Conservation (phyloP, 2,113 vertebrate species). For the Platichthys stellatus region DNA sequence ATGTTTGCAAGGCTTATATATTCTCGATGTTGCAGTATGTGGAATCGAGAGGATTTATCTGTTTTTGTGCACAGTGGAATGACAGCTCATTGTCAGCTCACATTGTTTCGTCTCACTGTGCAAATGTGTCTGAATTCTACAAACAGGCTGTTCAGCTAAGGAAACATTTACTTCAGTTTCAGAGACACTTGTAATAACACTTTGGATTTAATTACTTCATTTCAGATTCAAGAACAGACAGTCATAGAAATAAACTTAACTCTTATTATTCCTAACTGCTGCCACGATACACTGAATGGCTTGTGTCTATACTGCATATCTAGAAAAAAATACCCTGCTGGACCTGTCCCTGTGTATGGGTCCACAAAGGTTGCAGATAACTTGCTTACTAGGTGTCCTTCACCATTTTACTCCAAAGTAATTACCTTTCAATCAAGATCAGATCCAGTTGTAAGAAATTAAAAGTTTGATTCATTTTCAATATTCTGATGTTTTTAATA, state of each 20-base stretch:
- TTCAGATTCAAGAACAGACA: background rate
- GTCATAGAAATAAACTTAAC: background rate
- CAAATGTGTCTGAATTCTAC: conserved; percentile 1
- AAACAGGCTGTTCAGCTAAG: background rate
- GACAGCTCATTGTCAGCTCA: background rate
- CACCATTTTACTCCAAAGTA: too few species aligned
- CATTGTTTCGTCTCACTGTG: background rate
- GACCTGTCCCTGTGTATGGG: background rate
- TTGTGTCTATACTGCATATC: background rate
- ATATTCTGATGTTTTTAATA: background rate
- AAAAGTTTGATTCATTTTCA: background rate
- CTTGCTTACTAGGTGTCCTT: background rate
- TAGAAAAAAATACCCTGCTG: background rate
- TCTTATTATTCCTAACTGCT: background rate
- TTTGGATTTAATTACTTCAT: conserved; percentile 5
- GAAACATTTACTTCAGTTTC: conserved; percentile 5
- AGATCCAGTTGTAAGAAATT: too few species aligned
- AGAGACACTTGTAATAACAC: background rate
- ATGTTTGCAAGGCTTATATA: background rate
- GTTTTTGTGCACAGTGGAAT: background rate
- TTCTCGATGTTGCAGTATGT: background rate
- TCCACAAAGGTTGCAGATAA: background rate
- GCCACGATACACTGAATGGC: background rate
- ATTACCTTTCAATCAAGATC: too few species aligned
- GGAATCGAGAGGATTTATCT: background rate